Evolutionary conservation across 2,797 vertebrate genomes (phyloP).

Genomic region (Anguilla pacifica): DNA sequence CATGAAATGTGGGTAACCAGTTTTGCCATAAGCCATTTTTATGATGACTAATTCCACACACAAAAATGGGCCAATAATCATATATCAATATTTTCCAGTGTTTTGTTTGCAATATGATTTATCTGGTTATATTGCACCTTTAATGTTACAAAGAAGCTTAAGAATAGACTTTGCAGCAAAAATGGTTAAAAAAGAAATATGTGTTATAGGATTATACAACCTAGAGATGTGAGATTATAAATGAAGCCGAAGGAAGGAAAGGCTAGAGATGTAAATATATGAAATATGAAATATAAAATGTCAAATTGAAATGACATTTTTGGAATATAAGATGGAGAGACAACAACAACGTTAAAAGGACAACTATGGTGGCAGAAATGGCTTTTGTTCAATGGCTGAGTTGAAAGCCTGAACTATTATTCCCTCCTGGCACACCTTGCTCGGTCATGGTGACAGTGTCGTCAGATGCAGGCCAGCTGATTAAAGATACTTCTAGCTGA

Average conservation of each 20-base stretch:
- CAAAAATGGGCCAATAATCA: not conserved
- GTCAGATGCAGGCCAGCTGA: conserved; percentile 44
- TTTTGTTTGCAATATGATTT: not conserved
- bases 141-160: not conserved
- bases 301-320: no score
- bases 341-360: no score
- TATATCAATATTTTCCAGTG: not conserved
- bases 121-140: not conserved
- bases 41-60: not conserved
- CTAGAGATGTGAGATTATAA: no score
- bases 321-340: no score
- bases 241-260: no score
- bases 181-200: no score
- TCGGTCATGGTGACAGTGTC: not conserved
- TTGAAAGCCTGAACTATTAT: not conserved
- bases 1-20: not conserved
- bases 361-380: not conserved
- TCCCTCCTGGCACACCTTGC: conserved; percentile 22
- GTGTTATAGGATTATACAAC: no score
- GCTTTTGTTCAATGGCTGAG: not conserved
- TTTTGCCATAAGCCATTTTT: not conserved
- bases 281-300: no score
- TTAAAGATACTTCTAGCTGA: conserved; percentile 47
- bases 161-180: no score
- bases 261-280: no score